Evolutionary conservation across 2,113 vertebrate genomes (phyloP).

Genomic region (Lates calcarifer): DNA sequence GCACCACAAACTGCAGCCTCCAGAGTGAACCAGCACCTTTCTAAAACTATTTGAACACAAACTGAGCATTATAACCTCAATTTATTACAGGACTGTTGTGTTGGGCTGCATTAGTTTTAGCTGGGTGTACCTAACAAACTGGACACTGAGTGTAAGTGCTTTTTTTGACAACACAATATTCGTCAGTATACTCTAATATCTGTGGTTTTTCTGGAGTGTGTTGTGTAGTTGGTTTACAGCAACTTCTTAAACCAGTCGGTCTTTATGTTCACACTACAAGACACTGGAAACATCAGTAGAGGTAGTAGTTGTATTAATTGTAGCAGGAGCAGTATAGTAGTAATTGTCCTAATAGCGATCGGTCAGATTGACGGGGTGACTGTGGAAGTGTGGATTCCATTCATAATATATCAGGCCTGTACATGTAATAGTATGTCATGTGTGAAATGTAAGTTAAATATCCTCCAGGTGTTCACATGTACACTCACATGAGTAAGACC

Average conservation of each 20-base stretch:
- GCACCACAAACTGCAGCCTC: background rate
- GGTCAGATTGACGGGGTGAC: background rate
- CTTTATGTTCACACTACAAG: background rate
- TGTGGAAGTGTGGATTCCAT: slow-evolving; percentile 31
- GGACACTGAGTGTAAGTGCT: background rate
- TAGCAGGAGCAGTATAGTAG: no score
- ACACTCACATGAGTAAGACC: background rate
- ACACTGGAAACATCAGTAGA: background rate
- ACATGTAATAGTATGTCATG: slow-evolving; percentile 18
- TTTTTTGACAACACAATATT: background rate
- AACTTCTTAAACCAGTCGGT: background rate
- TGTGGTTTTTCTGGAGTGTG: background rate
- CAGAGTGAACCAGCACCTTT: background rate
- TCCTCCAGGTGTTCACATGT: slow-evolving; percentile 37
- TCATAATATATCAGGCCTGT: slow-evolving; percentile 24
- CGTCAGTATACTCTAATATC: background rate
- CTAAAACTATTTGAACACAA: background rate
- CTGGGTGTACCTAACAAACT: background rate
- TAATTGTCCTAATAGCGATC: background rate
- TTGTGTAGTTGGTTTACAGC: background rate
- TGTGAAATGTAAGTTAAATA: slow-evolving; percentile 34
- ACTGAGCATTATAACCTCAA: background rate
- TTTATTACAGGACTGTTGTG: no score
- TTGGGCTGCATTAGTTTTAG: background rate
- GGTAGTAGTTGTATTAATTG: background rate